Conservation (phyloP, 1,140 invertebrate species). For the Apolygus lucorum region DNA sequence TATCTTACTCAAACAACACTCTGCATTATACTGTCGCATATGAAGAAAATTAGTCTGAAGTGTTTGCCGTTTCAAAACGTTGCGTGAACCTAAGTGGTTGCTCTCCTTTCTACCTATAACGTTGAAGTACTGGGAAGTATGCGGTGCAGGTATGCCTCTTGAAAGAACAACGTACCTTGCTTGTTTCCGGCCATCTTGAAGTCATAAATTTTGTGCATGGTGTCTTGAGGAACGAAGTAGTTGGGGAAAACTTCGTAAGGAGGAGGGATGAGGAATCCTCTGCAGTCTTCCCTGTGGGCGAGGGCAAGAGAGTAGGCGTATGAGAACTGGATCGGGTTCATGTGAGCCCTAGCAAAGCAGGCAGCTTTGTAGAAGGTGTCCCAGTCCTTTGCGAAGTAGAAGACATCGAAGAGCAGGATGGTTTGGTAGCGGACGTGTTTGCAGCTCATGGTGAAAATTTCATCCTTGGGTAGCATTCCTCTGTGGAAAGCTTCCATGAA, state of each 20-base stretch:
- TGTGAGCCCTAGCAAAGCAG: constrained; percentile 50
- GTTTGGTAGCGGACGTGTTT: constrained; percentile 53
- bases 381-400: constrained; percentile 53
- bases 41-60: no score
- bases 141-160: no score
- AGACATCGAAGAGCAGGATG: constrained; percentile 52
- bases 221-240: constrained; percentile 49
- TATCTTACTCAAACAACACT: no score
- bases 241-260: constrained; percentile 60
- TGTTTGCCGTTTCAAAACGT: no score
- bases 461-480: constrained; percentile 48
- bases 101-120: no score
- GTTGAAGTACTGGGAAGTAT: no score
- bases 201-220: constrained; percentile 49
- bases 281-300: constrained; percentile 50
- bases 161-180: constrained; percentile 25
- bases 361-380: constrained; percentile 41
- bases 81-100: no score
- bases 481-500: constrained; percentile 48
- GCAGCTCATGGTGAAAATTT: constrained; percentile 53
- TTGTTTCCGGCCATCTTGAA: constrained; percentile 35
- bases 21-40: no score
- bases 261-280: constrained; percentile 50
- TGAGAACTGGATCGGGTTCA: constrained; percentile 55
- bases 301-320: constrained; percentile 52